Conservation (phyloP, 2,113 vertebrate genomes). For the Pycnonotus jocosus region DNA sequence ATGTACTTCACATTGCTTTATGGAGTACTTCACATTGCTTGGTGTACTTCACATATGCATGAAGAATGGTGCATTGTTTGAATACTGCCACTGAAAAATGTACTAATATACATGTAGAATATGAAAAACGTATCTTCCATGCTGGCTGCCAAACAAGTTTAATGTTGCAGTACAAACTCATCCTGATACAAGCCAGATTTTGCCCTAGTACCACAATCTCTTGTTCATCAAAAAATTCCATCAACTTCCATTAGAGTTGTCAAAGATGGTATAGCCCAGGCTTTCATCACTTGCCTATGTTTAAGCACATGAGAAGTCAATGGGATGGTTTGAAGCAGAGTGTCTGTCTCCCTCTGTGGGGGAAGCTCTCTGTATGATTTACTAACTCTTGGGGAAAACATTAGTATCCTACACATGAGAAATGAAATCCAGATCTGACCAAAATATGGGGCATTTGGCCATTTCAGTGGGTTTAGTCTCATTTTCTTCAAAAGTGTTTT, state of each 20-base stretch:
- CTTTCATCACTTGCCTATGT: conserved; percentile 37
- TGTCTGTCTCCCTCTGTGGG: rapidly evolving
- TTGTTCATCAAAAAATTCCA: neutral
- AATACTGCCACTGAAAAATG: neutral
- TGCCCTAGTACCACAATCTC: neutral
- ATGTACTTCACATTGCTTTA: neutral
- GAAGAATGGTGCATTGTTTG: neutral
- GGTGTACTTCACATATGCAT: neutral
- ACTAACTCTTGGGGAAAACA: neutral
- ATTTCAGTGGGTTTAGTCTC: neutral
- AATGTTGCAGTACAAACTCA: neutral
- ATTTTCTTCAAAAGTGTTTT: neutral
- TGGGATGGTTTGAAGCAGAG: neutral
- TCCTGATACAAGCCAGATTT: neutral
- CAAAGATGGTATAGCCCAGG: neutral
- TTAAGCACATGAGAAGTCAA: conserved; percentile 52
- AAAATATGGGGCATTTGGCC: neutral
- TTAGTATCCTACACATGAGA: neutral
- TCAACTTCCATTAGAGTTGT: neutral
- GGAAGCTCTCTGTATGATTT: neutral
- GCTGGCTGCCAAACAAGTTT: neutral
- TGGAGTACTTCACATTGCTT: neutral
- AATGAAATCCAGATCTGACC: neutral
- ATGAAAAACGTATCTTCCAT: neutral
- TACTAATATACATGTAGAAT: neutral